Conservation (phyloP, 2,888 invertebrate genomes). For the Tupiocoris notatus region DNA sequence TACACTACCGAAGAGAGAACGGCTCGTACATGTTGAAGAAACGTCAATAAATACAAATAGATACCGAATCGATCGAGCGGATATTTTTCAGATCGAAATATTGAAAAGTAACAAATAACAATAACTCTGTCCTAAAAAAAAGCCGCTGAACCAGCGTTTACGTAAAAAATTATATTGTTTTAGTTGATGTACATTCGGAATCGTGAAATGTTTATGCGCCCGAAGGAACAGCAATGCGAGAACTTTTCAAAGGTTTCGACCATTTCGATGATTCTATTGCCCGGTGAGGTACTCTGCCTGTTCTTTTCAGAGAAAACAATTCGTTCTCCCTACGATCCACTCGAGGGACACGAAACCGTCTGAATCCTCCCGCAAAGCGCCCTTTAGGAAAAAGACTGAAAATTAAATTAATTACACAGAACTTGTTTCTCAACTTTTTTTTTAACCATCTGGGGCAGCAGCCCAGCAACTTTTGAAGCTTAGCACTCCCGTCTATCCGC, state of each 20-base stretch:
- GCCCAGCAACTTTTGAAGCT: constrained; percentile 1
- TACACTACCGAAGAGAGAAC: too few species aligned
- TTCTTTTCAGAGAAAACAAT: constrained; percentile 17
- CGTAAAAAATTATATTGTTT: background rate
- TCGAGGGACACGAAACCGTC: constrained; percentile 18
- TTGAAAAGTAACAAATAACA: too few species aligned
- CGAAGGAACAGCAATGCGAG: background rate
- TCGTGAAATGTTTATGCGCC: background rate
- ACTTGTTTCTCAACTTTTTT: constrained; percentile 37
- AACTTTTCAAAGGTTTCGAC: background rate
- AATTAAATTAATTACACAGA: constrained; percentile 36
- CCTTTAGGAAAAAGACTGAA: constrained; percentile 10
- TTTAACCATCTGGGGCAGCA: constrained; percentile 4
- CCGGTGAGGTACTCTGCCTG: background rate
- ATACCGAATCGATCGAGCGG: too few species aligned
- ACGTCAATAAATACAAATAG: background rate
- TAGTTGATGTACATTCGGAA: background rate
- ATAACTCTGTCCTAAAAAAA: too few species aligned
- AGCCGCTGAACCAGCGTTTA: too few species aligned
- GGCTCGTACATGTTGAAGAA: background rate
- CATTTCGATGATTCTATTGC: background rate
- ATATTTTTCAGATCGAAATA: too few species aligned
- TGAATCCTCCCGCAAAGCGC: constrained; percentile 4
- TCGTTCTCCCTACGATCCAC: constrained; percentile 5
- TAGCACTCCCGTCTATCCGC: background rate